Evolutionary conservation across 2,888 invertebrate genomes (phyloP), one percentile per base, ranked within the genome.

Genomic region (Eupsilia transversa): DNA sequence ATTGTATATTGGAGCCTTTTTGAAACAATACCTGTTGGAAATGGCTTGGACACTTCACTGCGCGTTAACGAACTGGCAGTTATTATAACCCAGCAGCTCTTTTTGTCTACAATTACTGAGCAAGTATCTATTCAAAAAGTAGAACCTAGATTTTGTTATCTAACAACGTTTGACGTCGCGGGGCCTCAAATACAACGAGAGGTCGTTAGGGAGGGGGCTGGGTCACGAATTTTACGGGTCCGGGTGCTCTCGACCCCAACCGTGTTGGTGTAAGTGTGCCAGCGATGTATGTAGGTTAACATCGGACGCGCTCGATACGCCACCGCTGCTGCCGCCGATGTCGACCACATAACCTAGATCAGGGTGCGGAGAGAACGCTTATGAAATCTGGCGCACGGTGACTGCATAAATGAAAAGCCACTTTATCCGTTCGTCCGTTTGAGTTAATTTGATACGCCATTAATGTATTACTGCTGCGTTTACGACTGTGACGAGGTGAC

Each of bases 301-400:
- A 94, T 95, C 95, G 94, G 95, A 93, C 95, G 95, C 96, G 96
- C 96, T 96, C 96, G 94, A 96, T 96, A 96, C 95, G 94, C 94
- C 90, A 91, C 93, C 92, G 90, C 92, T 92, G 93, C 92, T 90
- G 92, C 92, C 91, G 93, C 91, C 93, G 94, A 92, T 93, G 95
- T 92, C 96, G 96, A 93, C 95, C 95, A 96, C 95, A 94, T 96
- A 96, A 96, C 96, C 96, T 95, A 96, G 96, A 96, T 96, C 96
- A 96, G 96, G 96, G 96, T 94, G 94, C 93, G 93, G 95, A 95
- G 96, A 96, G 95, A 96, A 95, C 94, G 95, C 95, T 96, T 96
- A 96, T 96, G 95, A 96, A 96, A 96, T 96, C 95, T 96, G 95
- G 96, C 95, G 93, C 95, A 94, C 94, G 93, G 90, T 89, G 92